Base-by-base conservation (phyloP, 2,888 invertebrate genomes). In the Napeogenes inachia region DNA sequence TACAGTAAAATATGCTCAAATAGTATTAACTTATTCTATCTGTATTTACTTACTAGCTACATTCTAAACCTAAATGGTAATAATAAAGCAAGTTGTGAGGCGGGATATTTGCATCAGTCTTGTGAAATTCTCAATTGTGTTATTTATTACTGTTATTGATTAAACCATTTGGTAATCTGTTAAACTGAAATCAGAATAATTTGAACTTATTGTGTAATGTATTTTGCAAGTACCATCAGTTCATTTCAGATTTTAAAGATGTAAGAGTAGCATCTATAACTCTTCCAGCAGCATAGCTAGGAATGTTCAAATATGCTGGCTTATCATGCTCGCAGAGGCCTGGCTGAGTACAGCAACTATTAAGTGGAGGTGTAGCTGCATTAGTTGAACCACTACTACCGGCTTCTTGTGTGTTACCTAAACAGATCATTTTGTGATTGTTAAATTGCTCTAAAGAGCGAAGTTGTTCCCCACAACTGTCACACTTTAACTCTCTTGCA, bases 91-190 rank as follows among this genome's bases (percentile, higher is more conserved):
- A 90, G 89, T 90, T 82, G 86, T 89, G 90, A 90, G 90, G 90
- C 90, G 90, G 90, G 90, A 90, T 87, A 90, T 90, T 90, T 89
- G 89, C 88, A 89, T 90, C 90, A 90, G 90, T 90, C 90, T 90
- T 90, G 89, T 90, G 88, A 87, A 88, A 87, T 87, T 89, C 80
- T 90, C 87, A 87, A 84, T 83, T 80, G 80, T 85, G 87, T 89
- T 89, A 87, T 87, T 86, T 79, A 80, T 86, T 83, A 86, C 86
- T 82, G 87, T 87, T 78, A 83, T 79, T 78, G 73, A 74, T 84
- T 84, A 78, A 81, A 80, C 81, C 89, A 87, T 89, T 87, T 89
- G 88, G 89, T 89, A 85, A 84, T 82, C 79, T 87, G 87, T 85
- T 83, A 83, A 84, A 82, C 78, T 68, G 67, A 73, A 69, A 69